Percentiles rank a stretch among this genome's conserved stretches.
Conservation (phyloP, 1,140 invertebrate genomes). For the Lutraria rhynchaena region DNA sequence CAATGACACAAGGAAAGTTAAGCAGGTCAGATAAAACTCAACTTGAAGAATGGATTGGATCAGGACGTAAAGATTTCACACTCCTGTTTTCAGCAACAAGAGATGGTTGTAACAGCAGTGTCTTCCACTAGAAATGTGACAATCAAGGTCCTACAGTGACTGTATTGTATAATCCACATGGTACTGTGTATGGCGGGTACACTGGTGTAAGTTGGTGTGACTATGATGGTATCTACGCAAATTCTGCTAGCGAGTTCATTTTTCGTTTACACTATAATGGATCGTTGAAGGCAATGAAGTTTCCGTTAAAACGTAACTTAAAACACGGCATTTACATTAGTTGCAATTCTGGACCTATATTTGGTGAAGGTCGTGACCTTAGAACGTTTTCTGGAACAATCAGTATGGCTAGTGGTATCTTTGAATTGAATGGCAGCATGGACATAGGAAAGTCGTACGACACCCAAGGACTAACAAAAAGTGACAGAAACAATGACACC, state of each 20-base stretch:
- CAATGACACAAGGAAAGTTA: no score
- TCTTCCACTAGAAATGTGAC: conserved; percentile 61
- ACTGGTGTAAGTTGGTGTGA: conserved; percentile 45
- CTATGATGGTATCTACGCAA: conserved; percentile 18
- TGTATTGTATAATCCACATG: conserved; percentile 53
- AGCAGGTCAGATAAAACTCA: conserved; percentile 31
- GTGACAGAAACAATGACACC: conserved; percentile 18
- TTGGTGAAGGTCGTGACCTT: conserved; percentile 47
- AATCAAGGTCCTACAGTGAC: conserved; percentile 61
- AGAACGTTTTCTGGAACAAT: conserved; percentile 15
- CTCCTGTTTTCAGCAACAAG: conserved; percentile 48
- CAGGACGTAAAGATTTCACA: conserved; percentile 31
- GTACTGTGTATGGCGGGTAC: conserved; percentile 62
- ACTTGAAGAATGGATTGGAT: conserved; percentile 40
- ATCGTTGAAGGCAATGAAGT: not conserved
- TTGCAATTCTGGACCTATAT: conserved; percentile 22
- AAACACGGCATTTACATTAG: conserved; percentile 9
- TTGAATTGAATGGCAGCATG: conserved; percentile 13
- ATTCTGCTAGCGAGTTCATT: conserved; percentile 57
- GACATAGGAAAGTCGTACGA: not conserved
- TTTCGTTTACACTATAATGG: conserved; percentile 41
- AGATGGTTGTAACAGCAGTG: conserved; percentile 47
- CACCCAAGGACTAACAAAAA: not conserved
- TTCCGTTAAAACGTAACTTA: conserved; percentile 4
- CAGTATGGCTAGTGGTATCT: not conserved